These are phyloP conservation scores for Melanotaenia parkinsoni DNA, from an alignment of 2,797 vertebrate species.

Conservation along the genomic window DNA sequence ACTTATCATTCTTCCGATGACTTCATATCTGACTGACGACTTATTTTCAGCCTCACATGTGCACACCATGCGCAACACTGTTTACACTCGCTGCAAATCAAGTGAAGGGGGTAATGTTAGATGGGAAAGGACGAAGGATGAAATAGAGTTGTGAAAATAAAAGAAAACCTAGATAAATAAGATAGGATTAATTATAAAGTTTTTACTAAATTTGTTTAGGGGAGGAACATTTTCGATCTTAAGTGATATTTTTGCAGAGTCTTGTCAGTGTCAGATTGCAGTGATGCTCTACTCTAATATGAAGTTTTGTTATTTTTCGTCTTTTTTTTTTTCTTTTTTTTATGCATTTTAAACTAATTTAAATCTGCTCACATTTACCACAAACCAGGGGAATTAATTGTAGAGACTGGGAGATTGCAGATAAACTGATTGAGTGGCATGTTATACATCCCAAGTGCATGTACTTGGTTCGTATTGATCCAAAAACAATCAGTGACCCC, in stretches of 20 bases:
- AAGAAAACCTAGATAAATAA: slow-evolving; percentile 69
- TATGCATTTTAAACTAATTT: not conserved
- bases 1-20: slow-evolving; percentile 61
- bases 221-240: slow-evolving; percentile 56
- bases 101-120: slow-evolving; percentile 11
- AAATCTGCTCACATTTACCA: not conserved
- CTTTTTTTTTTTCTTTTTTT: not conserved
- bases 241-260: slow-evolving; percentile 40
- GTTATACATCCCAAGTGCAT: slow-evolving; percentile 23
- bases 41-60: slow-evolving; percentile 56
- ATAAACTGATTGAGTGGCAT: slow-evolving; percentile 32
- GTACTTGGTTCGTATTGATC: slow-evolving; percentile 34
- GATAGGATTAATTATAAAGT: slow-evolving; percentile 50
- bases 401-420: slow-evolving; percentile 2
- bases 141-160: slow-evolving; percentile 43
- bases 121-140: slow-evolving; percentile 19
- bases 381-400: slow-evolving; percentile 1
- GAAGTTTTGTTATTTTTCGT: not conserved
- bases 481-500: slow-evolving; percentile 31
- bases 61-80: slow-evolving; percentile 43
- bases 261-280: slow-evolving; percentile 43
- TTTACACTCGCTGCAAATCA: slow-evolving; percentile 47
- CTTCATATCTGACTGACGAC: slow-evolving; percentile 65
- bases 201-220: slow-evolving; percentile 46
- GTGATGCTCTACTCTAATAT: slow-evolving; percentile 8